Evolutionary conservation across 2,888 invertebrate genomes (phyloP), one percentile per base, ranked within the genome.

Genomic region (Zele albiditarsus): DNA sequence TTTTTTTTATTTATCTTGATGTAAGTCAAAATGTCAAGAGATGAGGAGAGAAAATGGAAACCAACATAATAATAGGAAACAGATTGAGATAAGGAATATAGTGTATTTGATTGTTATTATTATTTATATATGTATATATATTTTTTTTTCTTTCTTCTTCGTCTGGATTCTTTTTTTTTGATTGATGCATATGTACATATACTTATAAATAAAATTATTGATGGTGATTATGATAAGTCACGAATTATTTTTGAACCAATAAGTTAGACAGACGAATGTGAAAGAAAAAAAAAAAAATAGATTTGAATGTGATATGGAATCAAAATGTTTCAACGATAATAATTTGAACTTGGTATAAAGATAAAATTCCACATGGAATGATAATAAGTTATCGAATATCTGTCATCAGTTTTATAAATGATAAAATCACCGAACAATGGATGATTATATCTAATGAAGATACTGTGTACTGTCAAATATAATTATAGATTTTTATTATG

Each of bases 201-300:
- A 53, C 53, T 53, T 53, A 53, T 53, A 53, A 53, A 53, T 53
- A 53, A 53, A 53, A 53, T 53, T 23, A 53, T 53, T 53, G 53
- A 53, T 53, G 53, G 20, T 53, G 53, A 53, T 53, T 53, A 53
- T 53, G 53, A 53, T 53, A 53, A 53, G 53, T 20, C 5, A 53
- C 53, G 53, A 20, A 53, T 53, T 53, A 53, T 53, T 53, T 53
- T 20, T 6, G 6, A 53, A 53, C 6, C 4, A 20, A 53, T 2
- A 53, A 4, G 20, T 20, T 53, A 20, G 8, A 20, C 8, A 8
- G 20, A 38, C 38, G 53, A 8, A 20, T 20, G 20, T n/a, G 42
- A 14, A n/a, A 20, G 53, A 23, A 20, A n/a, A 20, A 20, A 20
- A 1, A 20, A 53, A 20, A 10, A 10, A 53, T 6, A 53, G 6